Evolutionary conservation across 2,888 invertebrate genomes (phyloP).

Genomic region (Drosophila anomalipes): DNA sequence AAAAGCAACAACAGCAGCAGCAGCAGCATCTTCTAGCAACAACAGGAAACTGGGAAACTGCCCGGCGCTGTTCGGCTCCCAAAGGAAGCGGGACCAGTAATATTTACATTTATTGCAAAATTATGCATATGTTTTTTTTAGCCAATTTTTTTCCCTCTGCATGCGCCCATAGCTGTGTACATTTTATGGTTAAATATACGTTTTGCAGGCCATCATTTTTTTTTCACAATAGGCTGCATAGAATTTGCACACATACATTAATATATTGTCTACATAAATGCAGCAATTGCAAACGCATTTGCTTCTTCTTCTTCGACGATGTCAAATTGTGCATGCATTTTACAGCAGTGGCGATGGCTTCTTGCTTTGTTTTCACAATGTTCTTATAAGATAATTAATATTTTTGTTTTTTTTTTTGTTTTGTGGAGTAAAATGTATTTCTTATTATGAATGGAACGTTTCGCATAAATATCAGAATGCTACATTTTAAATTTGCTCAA

Average conservation of each 20-base stretch:
- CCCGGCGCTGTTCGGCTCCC: conserved; percentile 72
- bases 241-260: neutral
- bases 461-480: neutral
- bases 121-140: conserved; percentile 57
- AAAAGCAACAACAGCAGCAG: neutral
- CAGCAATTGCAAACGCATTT: conserved; percentile 2
- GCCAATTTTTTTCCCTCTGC: neutral
- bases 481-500: neutral
- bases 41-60: conserved; percentile 67
- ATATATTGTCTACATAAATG: neutral
- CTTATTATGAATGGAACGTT: neutral
- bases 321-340: neutral
- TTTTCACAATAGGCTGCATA: conserved; percentile 7
- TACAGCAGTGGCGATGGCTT: neutral
- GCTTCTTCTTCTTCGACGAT: neutral
- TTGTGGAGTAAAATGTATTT: neutral
- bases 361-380: neutral
- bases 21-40: conserved; percentile 44
- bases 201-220: conserved; percentile 34
- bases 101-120: conserved; percentile 66
- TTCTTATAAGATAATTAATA: neutral
- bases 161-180: conserved; percentile 9
- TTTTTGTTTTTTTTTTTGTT: neutral
- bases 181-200: conserved; percentile 26
- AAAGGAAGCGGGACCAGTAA: conserved; percentile 67